Conservation (phyloP, 2,888 invertebrate genomes). For the Augochlorella aurata region DNA sequence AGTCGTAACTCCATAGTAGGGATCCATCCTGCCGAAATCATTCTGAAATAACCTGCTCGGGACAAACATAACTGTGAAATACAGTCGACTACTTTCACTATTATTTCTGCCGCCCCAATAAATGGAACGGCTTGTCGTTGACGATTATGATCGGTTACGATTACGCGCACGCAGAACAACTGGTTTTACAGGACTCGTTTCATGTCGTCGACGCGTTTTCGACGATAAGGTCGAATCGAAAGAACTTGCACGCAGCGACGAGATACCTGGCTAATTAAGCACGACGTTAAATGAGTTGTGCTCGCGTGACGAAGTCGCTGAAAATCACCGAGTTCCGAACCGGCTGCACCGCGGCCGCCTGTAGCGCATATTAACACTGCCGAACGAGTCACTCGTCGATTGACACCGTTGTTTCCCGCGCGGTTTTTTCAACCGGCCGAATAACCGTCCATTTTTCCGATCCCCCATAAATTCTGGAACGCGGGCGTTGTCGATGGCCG, state of each 20-base stretch:
- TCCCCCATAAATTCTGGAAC: slow-evolving; percentile 34
- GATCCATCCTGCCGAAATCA: slow-evolving; percentile 48
- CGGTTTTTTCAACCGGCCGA: slow-evolving; percentile 12
- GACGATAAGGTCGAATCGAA: slow-evolving; percentile 5
- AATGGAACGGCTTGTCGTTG: neutral
- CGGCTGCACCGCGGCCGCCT: no score
- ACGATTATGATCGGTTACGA: slow-evolving; percentile 18
- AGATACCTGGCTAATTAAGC: neutral
- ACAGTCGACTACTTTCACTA: no score
- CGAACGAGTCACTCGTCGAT: slow-evolving; percentile 18
- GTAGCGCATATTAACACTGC: neutral
- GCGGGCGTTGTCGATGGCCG: neutral
- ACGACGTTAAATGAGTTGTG: no score
- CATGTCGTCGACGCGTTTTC: no score
- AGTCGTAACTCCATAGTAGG: slow-evolving; percentile 29
- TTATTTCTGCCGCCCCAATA: neutral
- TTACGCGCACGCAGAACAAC: neutral
- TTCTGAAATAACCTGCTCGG: no score
- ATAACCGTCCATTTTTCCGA: slow-evolving; percentile 27
- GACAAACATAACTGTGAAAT: no score
- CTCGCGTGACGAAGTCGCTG: no score
- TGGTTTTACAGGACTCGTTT: neutral
- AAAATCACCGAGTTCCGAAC: neutral
- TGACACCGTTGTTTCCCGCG: neutral
- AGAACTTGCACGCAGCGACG: neutral